Conservation (phyloP, 2,797 vertebrate genomes). For the Myotis planiceps region DNA sequence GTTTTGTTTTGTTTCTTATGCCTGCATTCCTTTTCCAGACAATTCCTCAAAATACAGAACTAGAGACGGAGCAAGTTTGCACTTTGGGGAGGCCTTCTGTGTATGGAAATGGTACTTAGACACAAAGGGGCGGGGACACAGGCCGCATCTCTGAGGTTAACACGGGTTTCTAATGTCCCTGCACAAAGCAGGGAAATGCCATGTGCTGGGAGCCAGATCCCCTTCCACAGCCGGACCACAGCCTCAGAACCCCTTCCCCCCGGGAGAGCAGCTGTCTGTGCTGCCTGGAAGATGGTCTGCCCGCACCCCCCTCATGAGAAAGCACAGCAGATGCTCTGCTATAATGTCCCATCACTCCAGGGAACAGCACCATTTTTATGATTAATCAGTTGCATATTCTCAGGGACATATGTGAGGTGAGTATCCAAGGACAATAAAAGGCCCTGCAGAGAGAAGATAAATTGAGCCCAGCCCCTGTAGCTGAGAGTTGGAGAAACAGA, state of each 20-base stretch:
- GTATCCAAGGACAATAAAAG: conserved; percentile 59
- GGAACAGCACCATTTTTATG: conserved; percentile 57
- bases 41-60: not conserved
- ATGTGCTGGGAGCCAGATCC: not conserved
- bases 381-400: conserved; percentile 54
- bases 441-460: conserved; percentile 34
- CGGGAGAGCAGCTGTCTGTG: conserved; percentile 19
- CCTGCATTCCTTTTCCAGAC: not conserved
- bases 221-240: not conserved
- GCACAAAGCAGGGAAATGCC: conserved; percentile 33
- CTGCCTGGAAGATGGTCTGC: not conserved
- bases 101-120: not conserved
- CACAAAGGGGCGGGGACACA: not conserved
- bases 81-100: not conserved
- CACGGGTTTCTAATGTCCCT: not conserved
- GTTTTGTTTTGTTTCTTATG: not conserved
- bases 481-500: not conserved
- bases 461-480: not conserved
- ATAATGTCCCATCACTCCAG: conserved; percentile 48
- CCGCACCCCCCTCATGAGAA: conserved; percentile 5
- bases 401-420: conserved; percentile 46
- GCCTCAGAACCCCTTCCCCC: not conserved
- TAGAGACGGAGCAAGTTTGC: not conserved
- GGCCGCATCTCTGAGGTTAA: not conserved
- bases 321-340: conserved; percentile 54